These are phyloP conservation scores for Oxygymnocypris stewartii DNA, from an alignment of 2,113 vertebrate genomes.

Conservation along the genomic window DNA sequence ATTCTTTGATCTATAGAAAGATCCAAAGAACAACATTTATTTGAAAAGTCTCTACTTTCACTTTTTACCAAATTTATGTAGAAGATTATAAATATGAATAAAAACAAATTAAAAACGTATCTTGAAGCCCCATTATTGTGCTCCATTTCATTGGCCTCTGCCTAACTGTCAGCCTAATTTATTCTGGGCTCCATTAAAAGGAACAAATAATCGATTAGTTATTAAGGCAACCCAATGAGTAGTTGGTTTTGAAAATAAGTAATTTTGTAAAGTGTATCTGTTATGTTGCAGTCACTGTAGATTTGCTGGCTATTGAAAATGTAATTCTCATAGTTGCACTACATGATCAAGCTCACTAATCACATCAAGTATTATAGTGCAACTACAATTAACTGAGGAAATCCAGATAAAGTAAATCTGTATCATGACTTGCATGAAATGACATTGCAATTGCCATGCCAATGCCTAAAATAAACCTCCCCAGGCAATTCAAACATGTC, in stretches of 20 bases:
- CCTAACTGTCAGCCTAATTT: not conserved
- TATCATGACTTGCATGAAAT: not conserved
- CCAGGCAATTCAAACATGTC: not conserved
- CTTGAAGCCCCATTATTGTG: no score
- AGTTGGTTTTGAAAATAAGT: not conserved
- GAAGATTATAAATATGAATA: not conserved
- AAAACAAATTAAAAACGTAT: no score
- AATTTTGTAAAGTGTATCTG: not conserved
- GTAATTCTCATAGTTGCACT: not conserved
- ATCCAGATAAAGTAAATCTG: not conserved
- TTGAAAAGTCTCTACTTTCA: not conserved
- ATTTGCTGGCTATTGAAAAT: not conserved
- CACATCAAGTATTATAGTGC: not conserved
- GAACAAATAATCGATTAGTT: not conserved
- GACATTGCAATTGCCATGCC: not conserved
- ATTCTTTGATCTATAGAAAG: not conserved
- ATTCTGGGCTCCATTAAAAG: not conserved
- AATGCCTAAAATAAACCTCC: not conserved
- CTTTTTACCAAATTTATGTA: not conserved
- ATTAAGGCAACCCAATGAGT: not conserved
- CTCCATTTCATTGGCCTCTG: not conserved
- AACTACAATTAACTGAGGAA: not conserved
- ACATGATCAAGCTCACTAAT: conserved; percentile 1
- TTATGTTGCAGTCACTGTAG: not conserved
- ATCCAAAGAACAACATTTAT: not conserved